These are phyloP conservation scores for Crematogaster levior DNA, from an alignment of 2,888 invertebrate species.

Conservation along the genomic window DNA sequence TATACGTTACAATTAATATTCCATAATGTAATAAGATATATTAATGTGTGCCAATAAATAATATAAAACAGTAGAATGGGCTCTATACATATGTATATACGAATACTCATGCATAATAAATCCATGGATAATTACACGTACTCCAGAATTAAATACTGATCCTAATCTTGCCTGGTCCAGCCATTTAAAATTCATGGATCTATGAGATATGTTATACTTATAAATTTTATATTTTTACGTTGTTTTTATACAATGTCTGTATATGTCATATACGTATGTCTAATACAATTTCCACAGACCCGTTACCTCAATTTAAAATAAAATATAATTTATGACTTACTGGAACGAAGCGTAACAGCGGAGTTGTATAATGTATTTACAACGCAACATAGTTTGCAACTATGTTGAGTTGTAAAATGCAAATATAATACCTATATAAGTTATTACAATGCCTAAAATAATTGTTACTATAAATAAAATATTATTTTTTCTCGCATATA, in stretches of 20 bases:
- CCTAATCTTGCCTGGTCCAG: not conserved
- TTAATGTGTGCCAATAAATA: not conserved
- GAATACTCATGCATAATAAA: too few relatives aligned
- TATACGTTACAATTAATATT: not conserved
- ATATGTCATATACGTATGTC: not conserved
- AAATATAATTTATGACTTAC: conserved; percentile 1
- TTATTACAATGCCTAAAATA: not conserved
- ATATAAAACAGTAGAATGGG: not conserved
- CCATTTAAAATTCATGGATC: not conserved
- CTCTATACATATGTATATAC: too few relatives aligned
- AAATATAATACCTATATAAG: not conserved
- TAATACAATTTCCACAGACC: not conserved
- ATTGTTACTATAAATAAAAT: not conserved
- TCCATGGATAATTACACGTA: not conserved
- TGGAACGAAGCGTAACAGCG: not conserved
- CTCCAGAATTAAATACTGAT: not conserved
- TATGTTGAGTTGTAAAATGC: not conserved
- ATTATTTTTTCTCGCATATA: not conserved
- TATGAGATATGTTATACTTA: not conserved
- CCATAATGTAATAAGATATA: not conserved
- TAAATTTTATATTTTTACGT: not conserved
- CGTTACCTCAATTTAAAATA: not conserved
- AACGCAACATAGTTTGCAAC: not conserved
- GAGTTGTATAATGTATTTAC: not conserved
- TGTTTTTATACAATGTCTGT: not conserved